Evolutionary conservation across 2,888 invertebrate species (phyloP).

Genomic region (Tenthredo amoena): DNA sequence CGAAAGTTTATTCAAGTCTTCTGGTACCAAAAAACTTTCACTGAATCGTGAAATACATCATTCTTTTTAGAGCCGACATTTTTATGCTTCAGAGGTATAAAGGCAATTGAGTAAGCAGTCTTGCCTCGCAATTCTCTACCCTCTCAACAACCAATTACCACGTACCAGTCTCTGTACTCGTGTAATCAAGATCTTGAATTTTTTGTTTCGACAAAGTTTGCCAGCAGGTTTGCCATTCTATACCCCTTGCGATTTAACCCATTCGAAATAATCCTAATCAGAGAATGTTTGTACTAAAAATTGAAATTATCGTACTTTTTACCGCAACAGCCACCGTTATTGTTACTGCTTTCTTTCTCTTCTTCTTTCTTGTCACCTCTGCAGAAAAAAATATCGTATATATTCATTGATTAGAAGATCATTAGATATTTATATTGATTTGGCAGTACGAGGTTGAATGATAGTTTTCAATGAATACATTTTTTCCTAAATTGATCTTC

Average conservation of each 20-base stretch:
- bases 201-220: neutral
- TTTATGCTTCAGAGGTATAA: neutral
- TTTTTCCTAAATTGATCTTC: neutral
- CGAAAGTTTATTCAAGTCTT: neutral
- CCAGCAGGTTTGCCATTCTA: neutral
- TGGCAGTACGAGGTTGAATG: neutral
- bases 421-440: neutral
- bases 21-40: neutral
- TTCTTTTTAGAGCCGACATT: neutral
- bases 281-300: neutral
- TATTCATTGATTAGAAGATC: neutral
- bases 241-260: neutral
- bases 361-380: constrained; percentile 65
- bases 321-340: constrained; percentile 67
- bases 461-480: neutral
- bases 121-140: neutral
- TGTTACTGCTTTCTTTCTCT: constrained; percentile 55
- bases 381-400: neutral
- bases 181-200: neutral
- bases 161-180: constrained; percentile 19
- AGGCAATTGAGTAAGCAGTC: constrained; percentile 17
- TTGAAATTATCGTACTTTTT: constrained; percentile 62
- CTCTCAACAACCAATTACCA: constrained; percentile 19
- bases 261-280: neutral
- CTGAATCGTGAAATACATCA: constrained; percentile 5